Base-by-base conservation (phyloP, 2,113 vertebrate genomes). In the Phoenicopterus ruber region DNA sequence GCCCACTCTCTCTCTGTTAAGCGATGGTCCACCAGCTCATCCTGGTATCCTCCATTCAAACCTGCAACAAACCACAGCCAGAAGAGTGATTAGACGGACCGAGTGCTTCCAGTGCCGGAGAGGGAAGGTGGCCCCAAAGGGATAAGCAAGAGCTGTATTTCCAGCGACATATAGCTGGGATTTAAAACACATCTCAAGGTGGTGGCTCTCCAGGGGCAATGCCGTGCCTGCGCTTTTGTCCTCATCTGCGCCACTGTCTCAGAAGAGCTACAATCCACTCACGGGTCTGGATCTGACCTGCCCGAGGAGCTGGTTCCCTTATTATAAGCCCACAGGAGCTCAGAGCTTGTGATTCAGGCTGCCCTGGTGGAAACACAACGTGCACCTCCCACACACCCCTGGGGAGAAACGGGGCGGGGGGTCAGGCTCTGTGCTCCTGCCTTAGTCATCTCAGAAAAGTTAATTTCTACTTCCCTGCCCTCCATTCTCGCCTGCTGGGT, bases 1-100 rank as follows among this genome's bases (percentile, higher is more conserved):
- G 99, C 99, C 99, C 99, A 99, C 97, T 99, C 99, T 90, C 99
- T 98, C 98, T 99, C 99, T 3, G 99, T 99, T 96, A 99, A 98
- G 92, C 99, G 99, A 97, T 99, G 99, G 97, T 99, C 99, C 94
- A 99, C 99, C 38, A 99, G 98, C 95, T 99, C 99, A 52, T 99
- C 99, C 63, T 99, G 99, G 98, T 99, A 99, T 55, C 99, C 98
- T 86, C 99, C 99, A 63, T 99, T 99, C 92, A 99, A 95, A 91
- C 99, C 99, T 99, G 97, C 97, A 66, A 97, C 88, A 95, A 91
- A 97, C 59, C 91, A 83, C 82, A 95, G 36, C 77, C 84, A 92
- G 86, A 77, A 73, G 36, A 40, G 55, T 1, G 4, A 47, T 81
- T 1, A 77, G 83, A 54, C 5, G 55, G 52, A 67, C 18, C 3